Evolutionary conservation across 2,113 vertebrate genomes (phyloP).

Genomic region (Notiomystis cincta): DNA sequence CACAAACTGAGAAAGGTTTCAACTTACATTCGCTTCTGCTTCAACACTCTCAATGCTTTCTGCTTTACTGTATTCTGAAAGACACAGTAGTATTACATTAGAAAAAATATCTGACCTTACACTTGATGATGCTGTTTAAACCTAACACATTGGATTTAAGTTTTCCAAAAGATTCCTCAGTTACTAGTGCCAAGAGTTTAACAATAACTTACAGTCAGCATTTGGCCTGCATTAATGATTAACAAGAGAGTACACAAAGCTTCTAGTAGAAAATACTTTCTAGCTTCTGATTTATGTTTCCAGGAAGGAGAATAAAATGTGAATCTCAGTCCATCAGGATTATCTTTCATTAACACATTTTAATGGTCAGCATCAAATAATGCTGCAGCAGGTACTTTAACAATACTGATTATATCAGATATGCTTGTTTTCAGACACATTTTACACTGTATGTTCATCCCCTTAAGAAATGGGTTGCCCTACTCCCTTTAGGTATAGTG

Average conservation of each 20-base stretch:
- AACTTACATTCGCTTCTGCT: slow-evolving; percentile 98
- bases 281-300: neutral
- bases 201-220: neutral
- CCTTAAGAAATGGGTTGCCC: neutral
- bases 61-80: slow-evolving; percentile 98
- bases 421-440: neutral
- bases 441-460: neutral
- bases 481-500: neutral
- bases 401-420: neutral
- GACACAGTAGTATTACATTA: slow-evolving; percentile 2
- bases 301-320: neutral
- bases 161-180: neutral
- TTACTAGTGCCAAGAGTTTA: neutral
- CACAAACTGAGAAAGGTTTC: neutral
- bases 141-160: neutral
- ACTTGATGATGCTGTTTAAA: neutral
- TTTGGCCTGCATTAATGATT: neutral
- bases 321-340: neutral
- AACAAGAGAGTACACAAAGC: neutral
- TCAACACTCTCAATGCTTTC: slow-evolving; percentile 93
- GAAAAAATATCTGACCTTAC: neutral
- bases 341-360: neutral
- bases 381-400: neutral
- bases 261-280: neutral
- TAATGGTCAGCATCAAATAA: neutral